Conservation (phyloP, 2,797 vertebrate genomes). For the Anguilla marmorata region DNA sequence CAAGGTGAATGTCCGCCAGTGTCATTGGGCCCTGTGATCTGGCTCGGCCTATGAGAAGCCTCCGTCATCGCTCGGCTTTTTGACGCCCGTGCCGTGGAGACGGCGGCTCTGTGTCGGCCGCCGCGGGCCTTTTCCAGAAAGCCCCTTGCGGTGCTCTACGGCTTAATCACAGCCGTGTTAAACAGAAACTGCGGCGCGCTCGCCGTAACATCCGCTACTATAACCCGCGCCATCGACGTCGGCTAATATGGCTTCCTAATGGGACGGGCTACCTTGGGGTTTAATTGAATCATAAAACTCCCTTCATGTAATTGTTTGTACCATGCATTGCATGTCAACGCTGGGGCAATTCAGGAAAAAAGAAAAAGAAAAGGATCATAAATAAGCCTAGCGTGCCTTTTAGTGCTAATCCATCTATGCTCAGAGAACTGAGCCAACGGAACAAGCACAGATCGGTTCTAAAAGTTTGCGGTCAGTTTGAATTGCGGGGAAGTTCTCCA, state of each 20-base stretch:
- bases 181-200: not conserved
- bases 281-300: no score
- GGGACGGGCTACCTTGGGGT: not conserved
- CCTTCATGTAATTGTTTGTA: no score
- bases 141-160: not conserved
- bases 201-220: not conserved
- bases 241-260: not conserved
- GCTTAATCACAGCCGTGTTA: not conserved
- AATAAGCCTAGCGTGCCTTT: not conserved
- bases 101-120: not conserved
- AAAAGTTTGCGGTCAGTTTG: not conserved
- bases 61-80: slow-evolving; percentile 49
- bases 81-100: not conserved
- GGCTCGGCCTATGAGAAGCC: slow-evolving; percentile 48
- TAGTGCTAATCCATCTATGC: not conserved
- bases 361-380: not conserved
- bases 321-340: no score
- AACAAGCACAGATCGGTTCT: not conserved
- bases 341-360: not conserved
- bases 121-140: not conserved
- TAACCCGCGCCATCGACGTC: not conserved
- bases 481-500: not conserved
- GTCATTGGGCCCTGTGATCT: slow-evolving; percentile 41
- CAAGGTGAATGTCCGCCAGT: slow-evolving; percentile 20
- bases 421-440: not conserved